These are phyloP conservation scores for Papilio polyxenes DNA, from an alignment of 1,140 invertebrate genomes.

Conservation along the genomic window DNA sequence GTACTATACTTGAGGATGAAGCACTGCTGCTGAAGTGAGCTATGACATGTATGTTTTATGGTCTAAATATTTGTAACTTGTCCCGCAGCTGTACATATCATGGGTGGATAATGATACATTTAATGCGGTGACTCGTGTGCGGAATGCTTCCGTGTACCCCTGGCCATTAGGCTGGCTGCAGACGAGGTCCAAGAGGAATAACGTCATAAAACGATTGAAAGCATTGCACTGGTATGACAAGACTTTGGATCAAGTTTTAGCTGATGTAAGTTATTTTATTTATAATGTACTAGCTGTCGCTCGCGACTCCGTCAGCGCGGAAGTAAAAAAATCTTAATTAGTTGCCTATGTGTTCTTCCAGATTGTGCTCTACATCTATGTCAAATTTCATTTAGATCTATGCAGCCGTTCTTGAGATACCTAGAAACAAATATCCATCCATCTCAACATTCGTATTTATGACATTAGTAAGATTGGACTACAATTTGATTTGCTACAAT, in stretches of 20 bases:
- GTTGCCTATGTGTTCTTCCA: too few species aligned
- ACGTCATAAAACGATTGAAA: slow-evolving; percentile 86
- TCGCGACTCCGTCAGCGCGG: not conserved
- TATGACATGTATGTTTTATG: not conserved
- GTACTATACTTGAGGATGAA: too few species aligned
- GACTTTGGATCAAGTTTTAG: slow-evolving; percentile 89
- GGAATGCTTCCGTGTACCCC: slow-evolving; percentile 94
- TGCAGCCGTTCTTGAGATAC: too few species aligned
- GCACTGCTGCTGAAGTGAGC: too few species aligned
- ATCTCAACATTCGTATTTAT: too few species aligned
- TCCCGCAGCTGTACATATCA: slow-evolving; percentile 88
- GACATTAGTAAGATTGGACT: too few species aligned
- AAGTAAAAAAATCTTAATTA: too few species aligned
- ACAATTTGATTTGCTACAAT: too few species aligned
- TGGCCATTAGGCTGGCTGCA: slow-evolving; percentile 94
- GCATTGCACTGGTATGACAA: slow-evolving; percentile 91
- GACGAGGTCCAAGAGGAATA: slow-evolving; percentile 88
- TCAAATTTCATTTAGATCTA: too few species aligned
- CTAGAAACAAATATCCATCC: too few species aligned
- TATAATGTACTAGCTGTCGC: not conserved
- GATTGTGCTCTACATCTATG: too few species aligned
- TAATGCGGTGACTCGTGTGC: slow-evolving; percentile 89
- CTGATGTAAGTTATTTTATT: slow-evolving; percentile 62
- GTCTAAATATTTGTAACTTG: slow-evolving; percentile 23
- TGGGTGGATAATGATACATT: slow-evolving; percentile 92